Percentiles rank a stretch among this genome's conserved stretches.
phyloP scores from a whole-genome alignment of 2,113 vertebrate species.

The Crotalus helleri region DNA sequence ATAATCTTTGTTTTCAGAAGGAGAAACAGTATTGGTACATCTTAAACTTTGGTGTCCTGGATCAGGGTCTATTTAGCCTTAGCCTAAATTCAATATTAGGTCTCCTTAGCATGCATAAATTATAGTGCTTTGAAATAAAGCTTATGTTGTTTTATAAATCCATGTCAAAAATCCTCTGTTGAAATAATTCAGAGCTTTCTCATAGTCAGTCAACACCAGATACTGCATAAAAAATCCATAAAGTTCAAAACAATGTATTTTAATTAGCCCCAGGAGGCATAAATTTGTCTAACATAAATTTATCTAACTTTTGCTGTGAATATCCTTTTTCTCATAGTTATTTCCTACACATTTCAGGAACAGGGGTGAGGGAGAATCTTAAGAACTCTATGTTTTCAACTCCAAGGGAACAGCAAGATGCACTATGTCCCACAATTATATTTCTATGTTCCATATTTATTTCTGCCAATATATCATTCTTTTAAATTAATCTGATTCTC shows the following conservation, averaged over 20 bases:
- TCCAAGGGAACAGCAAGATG: neutral
- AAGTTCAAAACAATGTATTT: neutral
- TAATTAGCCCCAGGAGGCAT: neutral
- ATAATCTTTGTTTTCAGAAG: neutral
- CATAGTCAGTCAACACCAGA: neutral
- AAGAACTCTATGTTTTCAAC: neutral
- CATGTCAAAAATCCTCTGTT: neutral
- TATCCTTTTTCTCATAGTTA: neutral
- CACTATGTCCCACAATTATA: neutral
- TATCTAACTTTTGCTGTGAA: neutral
- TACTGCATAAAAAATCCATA: neutral
- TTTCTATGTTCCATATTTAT: neutral
- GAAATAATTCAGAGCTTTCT: neutral
- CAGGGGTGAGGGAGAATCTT: too few relatives aligned
- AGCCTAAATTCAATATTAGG: neutral
- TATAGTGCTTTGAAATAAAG: neutral
- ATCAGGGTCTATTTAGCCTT: neutral
- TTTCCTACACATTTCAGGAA: neutral
- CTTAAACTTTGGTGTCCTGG: neutral
- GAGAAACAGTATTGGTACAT: neutral
- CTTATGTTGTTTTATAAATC: neutral
- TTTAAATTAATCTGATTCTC: neutral
- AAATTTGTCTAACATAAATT: neutral
- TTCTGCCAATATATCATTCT: neutral
- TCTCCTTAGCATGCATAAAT: neutral